Base-by-base conservation (phyloP, 2,888 invertebrate genomes). In the Xylota segnis region DNA sequence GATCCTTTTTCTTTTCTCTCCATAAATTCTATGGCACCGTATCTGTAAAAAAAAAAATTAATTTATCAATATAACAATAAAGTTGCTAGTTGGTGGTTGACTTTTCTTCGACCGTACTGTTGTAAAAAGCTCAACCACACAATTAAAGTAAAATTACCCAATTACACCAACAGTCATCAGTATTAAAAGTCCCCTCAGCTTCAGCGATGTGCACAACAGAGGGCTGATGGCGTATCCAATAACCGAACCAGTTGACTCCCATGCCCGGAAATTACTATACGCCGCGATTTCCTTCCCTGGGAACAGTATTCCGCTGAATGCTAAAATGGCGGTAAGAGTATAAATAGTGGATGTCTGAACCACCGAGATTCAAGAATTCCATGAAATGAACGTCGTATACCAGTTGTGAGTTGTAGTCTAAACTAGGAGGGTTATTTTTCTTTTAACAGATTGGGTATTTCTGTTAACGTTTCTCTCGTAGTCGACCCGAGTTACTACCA, bases 241-340 rank as follows among this genome's bases (percentile, higher is more conserved):
- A 12, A 97, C 97, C 78, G 98, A 97, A 65, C 98, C 98, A 0
- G 96, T 94, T 0, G 97, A 96, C 91, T 98, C 98, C 98, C 98
- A 98, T 61, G 98, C 93, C 7, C 98, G 94, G 92, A 98, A 98
- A 93, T 98, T 98, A 87, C 98, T 97, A 92, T 97, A 98, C 0
- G 97, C 97, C 0, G 98, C 97, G 90, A 98, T 98, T 89, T 97
- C 96, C 89, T 96, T 94, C 14, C 96, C 95, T 0, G 96, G 96
- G 90, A 98, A 98, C 71, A 98, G 92, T 66, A 96, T 96, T 6
- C 98, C 98, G 89, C 97, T 97, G 27, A 98, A 93, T 29, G 97
- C 97, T 96, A 91, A 7, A 88, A 88, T 40, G 6, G 34, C 5
- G 34, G 34, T 34, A 34, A 7, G 34, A 4, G 5, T 34, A 34